Base-by-base conservation (phyloP, 23 tunicate genomes). In the Halocynthia roretzi region DNA sequence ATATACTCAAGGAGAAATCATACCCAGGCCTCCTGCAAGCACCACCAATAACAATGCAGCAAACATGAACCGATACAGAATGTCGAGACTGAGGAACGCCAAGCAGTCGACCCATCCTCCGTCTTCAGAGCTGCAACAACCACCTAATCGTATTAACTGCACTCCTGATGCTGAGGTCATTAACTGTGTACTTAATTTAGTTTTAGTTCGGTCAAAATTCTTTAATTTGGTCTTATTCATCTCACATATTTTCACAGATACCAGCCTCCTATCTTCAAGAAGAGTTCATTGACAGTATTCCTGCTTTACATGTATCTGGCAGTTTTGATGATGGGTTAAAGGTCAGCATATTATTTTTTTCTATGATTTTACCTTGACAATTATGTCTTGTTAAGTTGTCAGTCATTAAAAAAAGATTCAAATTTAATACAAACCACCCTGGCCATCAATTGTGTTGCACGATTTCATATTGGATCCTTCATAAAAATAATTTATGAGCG, bases 271-370 rank as follows among this genome's bases (percentile, higher is more conserved):
- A 77, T 80, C 69, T 89, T 51, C 88, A 89, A 61, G 88, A 89
- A 70, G 96, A 89, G 61, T 89, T 89, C 53, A 80, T 89, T 61
- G 96, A 89, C 68, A 72, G 85, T 48, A 84, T 89, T 67, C 85
- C 88, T 7, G 85, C 67, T 10, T 87, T 89, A 44, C 87, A 84
- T 74, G 63, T 74, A 21, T 74, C 78, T 14, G 78, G 78, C 20
- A 74, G 78, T 54, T 74, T 74, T 54, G 78, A 74, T 54, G 78
- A 74, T 18, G 56, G 56, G 56, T 50, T 50, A 10, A 50, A 67
- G 71, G 71, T 67, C 44, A 31, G 44, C 44, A 31, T 31, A 31
- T 0, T 31, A 31, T 31, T 31, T 31, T n/a, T 31, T 4, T 4
- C 44, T 31, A 31, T 31, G 44, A 31, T 0, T 31, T 31, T 31